Evolutionary conservation across 1,140 invertebrate species (phyloP), one percentile per base, ranked within the genome.

Genomic region (Conopomorpha cramerella): DNA sequence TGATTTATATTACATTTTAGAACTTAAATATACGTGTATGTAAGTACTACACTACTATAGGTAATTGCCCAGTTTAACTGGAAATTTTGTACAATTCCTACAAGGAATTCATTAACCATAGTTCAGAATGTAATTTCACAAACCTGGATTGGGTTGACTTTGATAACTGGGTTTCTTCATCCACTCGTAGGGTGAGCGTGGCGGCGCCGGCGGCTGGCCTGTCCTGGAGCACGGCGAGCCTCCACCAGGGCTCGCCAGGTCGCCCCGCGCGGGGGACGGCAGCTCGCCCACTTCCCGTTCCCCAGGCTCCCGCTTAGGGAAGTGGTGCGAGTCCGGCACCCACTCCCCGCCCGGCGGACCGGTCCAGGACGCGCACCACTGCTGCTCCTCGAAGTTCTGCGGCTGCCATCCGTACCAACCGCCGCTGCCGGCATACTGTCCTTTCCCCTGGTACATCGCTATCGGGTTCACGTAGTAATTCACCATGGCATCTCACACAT

Each of bases 121-220:
- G n/a, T n/a, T n/a, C n/a, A n/a, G n/a, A n/a, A n/a, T n/a, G n/a
- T n/a, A n/a, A n/a, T n/a, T n/a, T n/a, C n/a, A 49, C 81, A 82
- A 67, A 92, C 91, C 90, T 70, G 89, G 88, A 72, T 88, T 90
- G 0, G 88, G 87, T 54, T 91, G 88, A 29, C 76, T 85, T 56
- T 91, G 89, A 60, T 93, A 93, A 6, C 87, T 86, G 0, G 89
- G 86, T 62, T 91, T 92, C 59, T 90, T 93, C 85, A 95, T 93
- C 91, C 91, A 95, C 45, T 92, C 91, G 58, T 85, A 93, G 0
- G 91, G 91, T 34, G 87, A 90, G n/a, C 88, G 78, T 10, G 84
- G 82, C 2, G 86, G 84, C 4, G 84, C 78, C 10, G 90, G 88
- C 55, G 63, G 56, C 42, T 81, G 78, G 13, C 78, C 72, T 0